These are phyloP conservation scores for Porites lobata DNA, from an alignment of 92 coral and sea anemone species.

Conservation along the genomic window DNA sequence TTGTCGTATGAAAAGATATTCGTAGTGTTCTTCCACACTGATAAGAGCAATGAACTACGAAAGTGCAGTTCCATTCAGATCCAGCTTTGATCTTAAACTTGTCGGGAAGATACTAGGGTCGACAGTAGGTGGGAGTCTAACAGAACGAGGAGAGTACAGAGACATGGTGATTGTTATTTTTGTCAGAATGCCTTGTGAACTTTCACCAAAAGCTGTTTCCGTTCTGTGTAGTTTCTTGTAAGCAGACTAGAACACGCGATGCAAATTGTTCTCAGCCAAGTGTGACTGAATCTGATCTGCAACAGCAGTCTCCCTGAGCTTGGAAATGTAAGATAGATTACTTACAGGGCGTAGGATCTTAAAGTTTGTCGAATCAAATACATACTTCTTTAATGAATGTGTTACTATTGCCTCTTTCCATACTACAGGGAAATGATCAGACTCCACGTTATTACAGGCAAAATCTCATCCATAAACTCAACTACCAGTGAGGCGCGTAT, in stretches of 20 bases:
- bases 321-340: conserved; percentile 22
- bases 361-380: neutral
- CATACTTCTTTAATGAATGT: conserved; percentile 5
- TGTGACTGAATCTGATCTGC: neutral
- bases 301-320: conserved; percentile 28
- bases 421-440: conserved; percentile 6
- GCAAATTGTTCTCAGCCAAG: neutral
- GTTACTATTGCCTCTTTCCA: conserved; percentile 19
- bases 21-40: no score
- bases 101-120: no score
- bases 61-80: no score
- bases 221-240: conserved; percentile 17
- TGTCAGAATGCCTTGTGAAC: conserved; percentile 15
- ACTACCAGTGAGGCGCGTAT: neutral
- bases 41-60: no score
- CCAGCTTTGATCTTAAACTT: no score
- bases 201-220: conserved; percentile 25
- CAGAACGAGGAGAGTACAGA: neutral
- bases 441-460: conserved; percentile 4
- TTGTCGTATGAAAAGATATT: no score
- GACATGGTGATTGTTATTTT: conserved; percentile 28
- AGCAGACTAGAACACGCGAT: conserved; percentile 5
- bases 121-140: conserved; percentile 2
- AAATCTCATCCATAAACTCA: neutral
- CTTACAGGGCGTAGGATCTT: conserved; percentile 11